phyloP scores from a whole-genome alignment of 2,113 vertebrate genomes.

The Nothocercus nigrocapillus region DNA sequence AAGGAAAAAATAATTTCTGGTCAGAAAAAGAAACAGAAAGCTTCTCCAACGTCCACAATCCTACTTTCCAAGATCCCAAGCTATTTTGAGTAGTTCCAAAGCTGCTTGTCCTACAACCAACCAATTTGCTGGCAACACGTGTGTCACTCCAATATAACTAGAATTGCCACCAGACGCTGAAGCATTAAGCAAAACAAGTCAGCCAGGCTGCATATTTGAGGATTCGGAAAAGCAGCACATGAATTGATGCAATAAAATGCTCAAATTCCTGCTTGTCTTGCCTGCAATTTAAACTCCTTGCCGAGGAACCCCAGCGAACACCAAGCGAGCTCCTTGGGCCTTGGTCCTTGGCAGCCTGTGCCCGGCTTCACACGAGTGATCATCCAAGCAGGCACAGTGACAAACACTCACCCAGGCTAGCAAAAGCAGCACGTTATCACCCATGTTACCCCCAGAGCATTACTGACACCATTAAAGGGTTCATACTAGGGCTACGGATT shows the following conservation, averaged over 20 bases:
- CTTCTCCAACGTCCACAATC: neutral
- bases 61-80: neutral
- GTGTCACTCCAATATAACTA: neutral
- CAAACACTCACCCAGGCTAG: neutral
- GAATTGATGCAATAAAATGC: neutral
- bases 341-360: neutral
- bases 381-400: rapidly evolving
- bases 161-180: neutral
- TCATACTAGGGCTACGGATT: neutral
- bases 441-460: neutral
- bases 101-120: neutral
- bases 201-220: neutral
- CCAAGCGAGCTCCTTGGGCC: neutral
- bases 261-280: neutral
- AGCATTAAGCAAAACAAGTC: neutral
- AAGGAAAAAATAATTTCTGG: neutral
- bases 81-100: neutral
- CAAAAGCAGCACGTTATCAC: neutral
- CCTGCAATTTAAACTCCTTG: neutral
- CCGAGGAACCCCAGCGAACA: neutral
- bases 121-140: neutral
- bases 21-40: neutral
- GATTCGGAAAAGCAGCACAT: neutral
- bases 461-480: neutral
- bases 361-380: neutral